Percentiles rank a stretch among this genome's conserved stretches.
Evolutionary conservation across 2,113 vertebrate species (phyloP).

Genomic region (Hoplias malabaricus): DNA sequence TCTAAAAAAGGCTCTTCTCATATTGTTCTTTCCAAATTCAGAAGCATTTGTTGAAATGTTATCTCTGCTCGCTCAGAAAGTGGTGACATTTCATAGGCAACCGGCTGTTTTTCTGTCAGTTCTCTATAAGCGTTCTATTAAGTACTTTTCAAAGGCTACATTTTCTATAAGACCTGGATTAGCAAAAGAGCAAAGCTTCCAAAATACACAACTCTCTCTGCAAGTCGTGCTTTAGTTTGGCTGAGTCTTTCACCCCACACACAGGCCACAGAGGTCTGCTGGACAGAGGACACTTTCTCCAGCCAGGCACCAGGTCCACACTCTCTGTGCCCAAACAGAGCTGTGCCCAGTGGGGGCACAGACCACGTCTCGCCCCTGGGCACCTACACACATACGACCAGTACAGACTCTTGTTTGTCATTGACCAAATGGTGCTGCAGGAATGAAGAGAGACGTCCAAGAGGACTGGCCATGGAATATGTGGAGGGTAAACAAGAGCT

Average conservation of each 20-base stretch:
- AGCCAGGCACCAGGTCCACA: conserved; percentile 39
- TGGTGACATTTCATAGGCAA: conserved; percentile 26
- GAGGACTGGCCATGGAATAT: conserved; percentile 25
- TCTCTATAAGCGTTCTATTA: conserved; percentile 54
- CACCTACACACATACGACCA: conserved; percentile 27
- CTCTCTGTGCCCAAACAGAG: conserved; percentile 45
- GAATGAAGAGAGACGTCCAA: conserved; percentile 37
- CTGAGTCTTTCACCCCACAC: conserved; percentile 55
- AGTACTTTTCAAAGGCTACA: conserved; percentile 53
- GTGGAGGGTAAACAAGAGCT: conserved; percentile 26
- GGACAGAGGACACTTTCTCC: conserved; percentile 75
- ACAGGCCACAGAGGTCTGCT: conserved; percentile 51
- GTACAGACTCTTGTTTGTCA: conserved; percentile 42
- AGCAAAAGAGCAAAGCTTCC: conserved; percentile 45
- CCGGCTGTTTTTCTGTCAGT: conserved; percentile 54
- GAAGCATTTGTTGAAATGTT: conserved; percentile 44
- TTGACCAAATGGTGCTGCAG: conserved; percentile 36
- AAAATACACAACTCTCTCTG: conserved; percentile 64
- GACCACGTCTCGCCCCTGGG: conserved; percentile 29
- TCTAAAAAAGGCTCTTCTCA: background rate
- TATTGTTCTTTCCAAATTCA: background rate
- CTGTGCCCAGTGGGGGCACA: conserved; percentile 34
- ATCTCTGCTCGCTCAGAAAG: conserved; percentile 16
- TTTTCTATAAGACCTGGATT: conserved; percentile 56
- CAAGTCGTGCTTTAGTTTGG: conserved; percentile 68